A percentile compares a stretch with the other conserved stretches of the same genome.
phyloP scores from a whole-genome alignment of 35 echinoderm and acorn worm genomes.

The Anneissia japonica region DNA sequence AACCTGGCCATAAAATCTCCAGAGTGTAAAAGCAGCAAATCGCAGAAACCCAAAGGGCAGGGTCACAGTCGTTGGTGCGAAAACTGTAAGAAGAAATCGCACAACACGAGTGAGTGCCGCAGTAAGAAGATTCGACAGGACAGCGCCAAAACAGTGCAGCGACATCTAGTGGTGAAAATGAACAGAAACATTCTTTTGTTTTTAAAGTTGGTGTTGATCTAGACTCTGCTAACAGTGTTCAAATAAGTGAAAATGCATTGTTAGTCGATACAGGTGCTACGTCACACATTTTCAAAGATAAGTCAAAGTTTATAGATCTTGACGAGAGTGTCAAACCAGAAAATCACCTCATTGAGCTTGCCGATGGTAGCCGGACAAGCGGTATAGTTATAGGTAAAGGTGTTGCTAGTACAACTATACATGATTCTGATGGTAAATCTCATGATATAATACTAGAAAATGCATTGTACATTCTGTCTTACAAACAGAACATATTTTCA shows the following conservation, averaged over 20 bases:
- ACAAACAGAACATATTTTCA: constrained; percentile 16
- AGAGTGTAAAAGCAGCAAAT: too few relatives aligned
- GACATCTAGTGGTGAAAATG: too few relatives aligned
- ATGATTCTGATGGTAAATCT: background rate
- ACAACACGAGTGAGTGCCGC: too few relatives aligned
- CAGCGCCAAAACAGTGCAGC: too few relatives aligned
- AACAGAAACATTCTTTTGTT: background rate
- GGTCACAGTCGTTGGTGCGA: too few relatives aligned
- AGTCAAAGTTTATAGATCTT: background rate
- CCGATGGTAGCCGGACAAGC: background rate
- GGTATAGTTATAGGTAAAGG: background rate
- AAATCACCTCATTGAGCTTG: background rate
- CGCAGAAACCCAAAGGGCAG: too few relatives aligned
- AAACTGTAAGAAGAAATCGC: too few relatives aligned
- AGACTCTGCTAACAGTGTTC: background rate
- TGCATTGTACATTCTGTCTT: background rate
- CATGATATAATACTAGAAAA: background rate
- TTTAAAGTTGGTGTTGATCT: background rate
- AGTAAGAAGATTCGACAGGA: too few relatives aligned
- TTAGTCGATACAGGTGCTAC: background rate
- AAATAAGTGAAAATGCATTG: background rate
- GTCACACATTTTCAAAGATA: background rate
- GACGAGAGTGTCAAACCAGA: background rate
- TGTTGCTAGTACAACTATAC: background rate
- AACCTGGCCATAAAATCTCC: constrained; percentile 22